These are phyloP conservation scores for Pinctada fucata DNA, from an alignment of 2,888 invertebrate genomes.

Conservation along the genomic window DNA sequence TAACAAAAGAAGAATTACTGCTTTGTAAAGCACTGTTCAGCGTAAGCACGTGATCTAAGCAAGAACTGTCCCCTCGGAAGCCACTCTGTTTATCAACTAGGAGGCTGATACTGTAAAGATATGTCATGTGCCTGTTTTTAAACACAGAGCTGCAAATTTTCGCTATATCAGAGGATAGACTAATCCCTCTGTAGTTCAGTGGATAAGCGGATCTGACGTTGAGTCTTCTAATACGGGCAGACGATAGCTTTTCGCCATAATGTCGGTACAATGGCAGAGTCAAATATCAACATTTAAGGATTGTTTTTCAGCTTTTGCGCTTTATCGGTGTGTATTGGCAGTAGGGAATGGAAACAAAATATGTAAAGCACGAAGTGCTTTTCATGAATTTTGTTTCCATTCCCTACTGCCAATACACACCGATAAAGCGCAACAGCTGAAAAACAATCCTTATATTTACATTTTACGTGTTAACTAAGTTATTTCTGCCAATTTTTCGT, in stretches of 20 bases:
- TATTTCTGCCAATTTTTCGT: too few species aligned
- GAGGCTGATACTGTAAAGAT: background rate
- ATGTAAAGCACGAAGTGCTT: too few species aligned
- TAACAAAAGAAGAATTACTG: constrained; percentile 23
- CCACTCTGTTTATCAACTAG: background rate
- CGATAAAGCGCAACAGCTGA: too few species aligned
- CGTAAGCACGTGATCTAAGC: constrained; percentile 18
- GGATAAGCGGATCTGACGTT: background rate
- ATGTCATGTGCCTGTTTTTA: background rate
- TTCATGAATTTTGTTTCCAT: too few species aligned
- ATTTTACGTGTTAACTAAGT: too few species aligned
- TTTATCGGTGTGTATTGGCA: too few species aligned
- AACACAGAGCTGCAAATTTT: background rate
- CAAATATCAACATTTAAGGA: too few species aligned
- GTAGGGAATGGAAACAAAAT: too few species aligned
- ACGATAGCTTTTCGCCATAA: background rate
- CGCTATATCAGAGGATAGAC: background rate
- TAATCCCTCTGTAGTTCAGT: background rate
- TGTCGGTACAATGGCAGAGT: too few species aligned
- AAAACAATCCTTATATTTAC: too few species aligned
- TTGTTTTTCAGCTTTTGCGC: too few species aligned
- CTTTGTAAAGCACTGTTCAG: constrained; percentile 12
- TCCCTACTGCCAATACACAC: too few species aligned
- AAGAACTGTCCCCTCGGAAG: background rate
- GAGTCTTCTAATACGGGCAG: background rate